Evolutionary conservation across 2,797 vertebrate species (phyloP).

Genomic region (Notamacropus eugenii): DNA sequence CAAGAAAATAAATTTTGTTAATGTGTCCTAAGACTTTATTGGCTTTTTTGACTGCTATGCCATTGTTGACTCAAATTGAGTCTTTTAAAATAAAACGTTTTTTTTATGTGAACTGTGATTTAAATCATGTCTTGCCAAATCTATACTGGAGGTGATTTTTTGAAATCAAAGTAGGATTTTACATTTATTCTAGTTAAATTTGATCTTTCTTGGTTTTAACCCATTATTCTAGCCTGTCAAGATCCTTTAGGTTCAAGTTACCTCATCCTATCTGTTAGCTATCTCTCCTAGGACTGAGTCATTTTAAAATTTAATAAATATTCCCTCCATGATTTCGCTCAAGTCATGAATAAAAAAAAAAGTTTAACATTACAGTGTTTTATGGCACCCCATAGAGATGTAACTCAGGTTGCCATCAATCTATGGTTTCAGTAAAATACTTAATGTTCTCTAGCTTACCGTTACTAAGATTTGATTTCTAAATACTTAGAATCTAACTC

Average conservation of each 20-base stretch:
- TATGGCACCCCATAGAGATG: background rate
- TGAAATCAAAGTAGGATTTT: background rate
- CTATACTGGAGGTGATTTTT: background rate
- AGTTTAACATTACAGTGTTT: background rate
- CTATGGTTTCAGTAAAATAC: background rate
- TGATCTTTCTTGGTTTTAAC: background rate
- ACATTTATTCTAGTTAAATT: background rate
- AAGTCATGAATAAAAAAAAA: background rate
- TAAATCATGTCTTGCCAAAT: background rate
- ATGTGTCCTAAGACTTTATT: background rate
- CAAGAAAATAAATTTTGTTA: background rate
- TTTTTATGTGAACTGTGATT: background rate
- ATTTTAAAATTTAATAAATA: background rate
- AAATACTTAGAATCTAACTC: background rate
- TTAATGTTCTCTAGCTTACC: background rate
- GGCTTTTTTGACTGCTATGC: background rate
- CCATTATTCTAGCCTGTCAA: background rate
- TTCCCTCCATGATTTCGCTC: background rate
- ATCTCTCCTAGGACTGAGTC: background rate
- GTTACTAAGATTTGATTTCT: background rate
- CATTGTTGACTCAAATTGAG: background rate
- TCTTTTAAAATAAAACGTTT: background rate
- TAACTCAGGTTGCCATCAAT: background rate
- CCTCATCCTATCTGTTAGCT: background rate
- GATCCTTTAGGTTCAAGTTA: background rate